Conservation (phyloP, 2,888 invertebrate genomes). For the Zygogramma bicolorata region DNA sequence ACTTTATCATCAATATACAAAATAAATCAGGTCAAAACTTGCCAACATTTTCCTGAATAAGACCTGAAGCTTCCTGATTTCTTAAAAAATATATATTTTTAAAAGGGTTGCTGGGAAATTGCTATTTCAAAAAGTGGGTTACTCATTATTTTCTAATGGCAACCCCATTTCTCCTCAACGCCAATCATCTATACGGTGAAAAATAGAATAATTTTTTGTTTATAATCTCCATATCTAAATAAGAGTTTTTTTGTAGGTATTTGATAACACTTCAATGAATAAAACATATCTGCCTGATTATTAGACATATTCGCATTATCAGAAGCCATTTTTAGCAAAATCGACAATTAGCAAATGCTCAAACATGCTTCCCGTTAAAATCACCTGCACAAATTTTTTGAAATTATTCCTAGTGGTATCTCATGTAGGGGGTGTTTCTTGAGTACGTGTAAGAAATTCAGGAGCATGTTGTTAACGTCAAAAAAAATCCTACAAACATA, state of each 20-base stretch:
- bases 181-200: not conserved
- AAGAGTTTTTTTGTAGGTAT: not conserved
- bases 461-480: conserved; percentile 4
- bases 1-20: not conserved
- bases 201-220: not conserved
- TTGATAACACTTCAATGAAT: not conserved
- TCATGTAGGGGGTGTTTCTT: conserved; percentile 23
- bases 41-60: not conserved
- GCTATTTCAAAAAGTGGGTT: not conserved
- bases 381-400: not conserved
- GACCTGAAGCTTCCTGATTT: not conserved
- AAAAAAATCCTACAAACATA: not conserved
- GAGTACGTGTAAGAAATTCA: conserved; percentile 11
- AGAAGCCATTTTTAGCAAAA: not conserved
- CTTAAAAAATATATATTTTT: not conserved
- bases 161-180: not conserved
- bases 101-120: not conserved
- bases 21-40: not conserved
- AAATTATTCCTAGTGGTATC: conserved; percentile 20
- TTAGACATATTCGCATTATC: not conserved
- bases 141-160: not conserved
- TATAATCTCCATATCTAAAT: not conserved
- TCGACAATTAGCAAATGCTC: not conserved
- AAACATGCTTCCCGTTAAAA: not conserved
- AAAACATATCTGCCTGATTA: not conserved